Evolutionary conservation across 2,797 vertebrate genomes (phyloP).

Genomic region (Prunella strophiata): DNA sequence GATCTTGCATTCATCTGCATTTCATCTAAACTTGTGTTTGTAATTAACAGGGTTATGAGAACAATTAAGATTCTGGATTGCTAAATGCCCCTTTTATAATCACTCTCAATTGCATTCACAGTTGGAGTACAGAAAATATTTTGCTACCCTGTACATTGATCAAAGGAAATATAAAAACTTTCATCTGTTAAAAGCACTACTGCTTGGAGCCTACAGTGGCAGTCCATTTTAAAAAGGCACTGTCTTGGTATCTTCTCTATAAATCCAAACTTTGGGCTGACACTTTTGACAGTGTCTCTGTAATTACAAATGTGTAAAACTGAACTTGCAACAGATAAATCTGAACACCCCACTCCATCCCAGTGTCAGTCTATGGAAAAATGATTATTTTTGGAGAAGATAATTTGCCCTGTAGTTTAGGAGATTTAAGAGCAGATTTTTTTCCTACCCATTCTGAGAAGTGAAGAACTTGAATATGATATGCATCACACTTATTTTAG

Average conservation of each 20-base stretch:
- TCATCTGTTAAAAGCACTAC: not conserved
- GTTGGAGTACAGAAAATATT: not conserved
- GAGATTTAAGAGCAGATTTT: not conserved
- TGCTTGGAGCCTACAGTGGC: not conserved
- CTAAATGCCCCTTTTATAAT: not conserved
- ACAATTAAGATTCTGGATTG: not conserved
- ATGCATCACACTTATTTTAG: not conserved
- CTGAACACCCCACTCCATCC: slow-evolving; percentile 4
- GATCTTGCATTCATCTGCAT: not conserved
- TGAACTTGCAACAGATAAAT: slow-evolving; percentile 36
- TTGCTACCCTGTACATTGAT: not conserved
- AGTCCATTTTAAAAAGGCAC: not conserved
- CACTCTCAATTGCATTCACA: not conserved
- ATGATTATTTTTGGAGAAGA: slow-evolving; percentile 13
- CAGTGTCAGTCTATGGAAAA: not conserved
- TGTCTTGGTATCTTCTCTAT: not conserved
- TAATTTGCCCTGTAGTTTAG: not conserved
- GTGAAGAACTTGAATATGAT: not conserved
- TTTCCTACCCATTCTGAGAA: not conserved
- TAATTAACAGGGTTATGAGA: not conserved
- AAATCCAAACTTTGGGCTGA: slow-evolving; percentile 24
- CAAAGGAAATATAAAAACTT: not conserved
- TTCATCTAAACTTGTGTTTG: not conserved
- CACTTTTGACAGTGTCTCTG: not conserved
- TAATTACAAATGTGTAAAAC: slow-evolving; percentile 7